Evolutionary conservation across 1,140 invertebrate species (phyloP).

Genomic region (Rhopalosiphum padi): DNA sequence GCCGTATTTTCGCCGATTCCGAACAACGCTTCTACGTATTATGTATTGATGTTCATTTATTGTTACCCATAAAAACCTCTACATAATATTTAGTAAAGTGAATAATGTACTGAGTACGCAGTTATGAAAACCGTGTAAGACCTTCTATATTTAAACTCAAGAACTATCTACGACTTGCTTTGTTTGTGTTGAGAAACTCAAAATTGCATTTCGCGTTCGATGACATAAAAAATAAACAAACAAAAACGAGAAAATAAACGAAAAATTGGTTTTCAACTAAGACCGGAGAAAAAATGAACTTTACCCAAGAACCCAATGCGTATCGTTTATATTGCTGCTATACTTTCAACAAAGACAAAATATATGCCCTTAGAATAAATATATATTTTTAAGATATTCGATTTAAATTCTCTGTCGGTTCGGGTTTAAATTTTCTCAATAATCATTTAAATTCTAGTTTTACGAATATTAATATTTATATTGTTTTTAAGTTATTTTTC

Average conservation of each 20-base stretch:
- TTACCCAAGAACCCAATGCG: background rate
- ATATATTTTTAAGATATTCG: background rate
- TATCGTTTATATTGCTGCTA: background rate
- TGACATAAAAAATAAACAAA: background rate
- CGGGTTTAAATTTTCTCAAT: too few relatives aligned
- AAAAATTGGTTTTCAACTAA: background rate
- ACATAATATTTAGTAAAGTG: background rate
- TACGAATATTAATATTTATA: background rate
- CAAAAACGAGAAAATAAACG: background rate
- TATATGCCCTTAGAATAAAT: background rate
- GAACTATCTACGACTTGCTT: background rate
- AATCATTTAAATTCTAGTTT: background rate
- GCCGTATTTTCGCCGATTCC: background rate
- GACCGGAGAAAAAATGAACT: background rate
- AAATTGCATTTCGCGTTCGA: background rate
- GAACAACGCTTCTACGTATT: background rate
- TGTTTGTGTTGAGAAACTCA: background rate
- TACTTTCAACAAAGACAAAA: background rate
- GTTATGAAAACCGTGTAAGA: background rate
- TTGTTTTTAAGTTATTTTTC: background rate
- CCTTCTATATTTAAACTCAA: background rate
- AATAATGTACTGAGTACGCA: background rate
- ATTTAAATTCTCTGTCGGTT: background rate
- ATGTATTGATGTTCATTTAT: background rate
- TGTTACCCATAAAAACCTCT: background rate